Base-by-base conservation (phyloP, 2,797 vertebrate genomes). In the Rallus crepitans region DNA sequence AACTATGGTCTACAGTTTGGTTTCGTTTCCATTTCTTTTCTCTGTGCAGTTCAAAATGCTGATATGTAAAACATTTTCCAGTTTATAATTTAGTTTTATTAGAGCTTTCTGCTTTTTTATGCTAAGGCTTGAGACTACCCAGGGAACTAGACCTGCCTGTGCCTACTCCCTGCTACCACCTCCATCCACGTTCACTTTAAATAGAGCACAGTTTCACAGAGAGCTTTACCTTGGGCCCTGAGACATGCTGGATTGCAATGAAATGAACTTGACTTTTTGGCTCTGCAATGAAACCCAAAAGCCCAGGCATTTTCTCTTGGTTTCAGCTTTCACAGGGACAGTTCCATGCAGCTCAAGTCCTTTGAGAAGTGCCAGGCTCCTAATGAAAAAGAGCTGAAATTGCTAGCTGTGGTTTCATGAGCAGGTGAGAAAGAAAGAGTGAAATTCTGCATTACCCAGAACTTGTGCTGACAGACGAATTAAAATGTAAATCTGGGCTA, bases 401-500 rank as follows among this genome's bases (percentile, higher is more conserved):
- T 95, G 66, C 53, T 90, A n/a, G 90, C 55, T 90, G 93, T 92
- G 93, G 83, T 96, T 95, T 93, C 90, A 55, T 82, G 53, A 94
- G 64, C 69, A 94, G 66, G 95, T 87, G 4, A 76, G 75, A 75
- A 90, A 89, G 84, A 52, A 91, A 84, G 82, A 95, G 85, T 89
- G 95, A 95, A 94, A 92, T 95, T 93, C 57, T 94, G 91, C 91
- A 93, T 94, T 96, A 93, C 40, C 60, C 94, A 97, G 95, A 94
- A 75, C 93, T 95, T 87, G 96, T 92, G 96, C 81, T 96, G 94
- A 96, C 96, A 95, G 95, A 94, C 7, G 37, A 94, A 94, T 97
- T 96, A 94, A 96, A 96, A 95, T 64, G 75, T 95, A 94, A 94
- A 93, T 88, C 86, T 87, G n/a, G 81, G 83, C 68, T 96, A 94